Evolutionary conservation across 2,113 vertebrate genomes (phyloP), one percentile per base, ranked within the genome.

Genomic region (Delphinapterus leucas): DNA sequence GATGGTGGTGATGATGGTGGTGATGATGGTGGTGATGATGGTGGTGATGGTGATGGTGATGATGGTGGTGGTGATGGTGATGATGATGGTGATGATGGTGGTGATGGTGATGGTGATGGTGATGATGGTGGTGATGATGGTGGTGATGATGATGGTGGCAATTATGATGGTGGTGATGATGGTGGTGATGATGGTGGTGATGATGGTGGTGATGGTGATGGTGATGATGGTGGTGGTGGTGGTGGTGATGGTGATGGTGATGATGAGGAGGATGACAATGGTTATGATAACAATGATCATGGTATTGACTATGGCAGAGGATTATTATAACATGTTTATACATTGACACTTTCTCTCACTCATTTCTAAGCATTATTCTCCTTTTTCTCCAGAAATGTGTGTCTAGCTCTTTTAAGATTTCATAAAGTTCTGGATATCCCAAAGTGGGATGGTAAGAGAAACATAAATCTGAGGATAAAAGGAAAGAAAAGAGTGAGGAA

Each of bases 41-140:
- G 2, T 36, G 55, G 1, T 3, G 6, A 2, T 15, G 15, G 13
- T 2, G 0, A 0, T 36, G 15, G 23, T 15, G 11, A 15, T 53
- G 49, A 1, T 53, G 49, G 17, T 53, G 15, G 0, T 53, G 23
- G 3, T 23, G 6, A 3, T 53, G 23, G 3, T 23, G 6, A 3
- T 15, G 25, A 17, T 2, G 0, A 0, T 36, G 15, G 23, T 15
- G 11, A 15, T 53, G 49, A 1, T 53, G 49, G 17, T 53, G 15
- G 0, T 53, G 23, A 8, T 23, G 58, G 0, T 60, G 58, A 3
- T 60, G 58, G 8, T 60, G 21, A 2, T 60, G 21, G 6, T 21
- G 18, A 25, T 60, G 53, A 2, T 60, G 58, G 3, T 60, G 58
- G 1, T 23, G 6, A 1, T 61, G 23, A 60, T 60, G 53, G 0